Evolutionary conservation across 2,113 vertebrate species (phyloP).

Genomic region (Mormoops blainvillei): DNA sequence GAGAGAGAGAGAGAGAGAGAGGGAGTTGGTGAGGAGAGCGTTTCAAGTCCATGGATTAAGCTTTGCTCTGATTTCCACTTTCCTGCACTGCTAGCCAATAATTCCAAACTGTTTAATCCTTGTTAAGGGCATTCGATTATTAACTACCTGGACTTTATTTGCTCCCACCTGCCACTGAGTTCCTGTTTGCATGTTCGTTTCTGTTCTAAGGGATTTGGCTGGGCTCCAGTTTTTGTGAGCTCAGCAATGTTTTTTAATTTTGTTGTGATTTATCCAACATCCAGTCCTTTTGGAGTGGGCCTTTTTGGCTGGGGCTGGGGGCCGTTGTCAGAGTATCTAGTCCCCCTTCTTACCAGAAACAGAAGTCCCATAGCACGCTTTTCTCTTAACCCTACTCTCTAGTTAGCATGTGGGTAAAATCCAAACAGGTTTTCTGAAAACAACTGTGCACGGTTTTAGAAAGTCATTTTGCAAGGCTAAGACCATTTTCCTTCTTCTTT

Average conservation of each 20-base stretch:
- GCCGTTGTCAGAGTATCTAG: background rate
- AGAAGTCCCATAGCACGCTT: background rate
- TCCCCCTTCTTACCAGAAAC: background rate
- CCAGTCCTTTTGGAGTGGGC: background rate
- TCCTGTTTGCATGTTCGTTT: background rate
- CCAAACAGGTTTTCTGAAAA: background rate
- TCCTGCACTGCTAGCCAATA: background rate
- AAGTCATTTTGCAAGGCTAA: conserved; percentile 8
- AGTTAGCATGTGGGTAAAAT: background rate
- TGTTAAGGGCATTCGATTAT: background rate
- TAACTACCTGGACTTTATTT: background rate
- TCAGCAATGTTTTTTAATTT: background rate
- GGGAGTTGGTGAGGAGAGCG: background rate
- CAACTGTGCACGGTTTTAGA: background rate
- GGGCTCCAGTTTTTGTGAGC: background rate
- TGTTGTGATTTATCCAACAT: background rate
- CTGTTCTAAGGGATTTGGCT: background rate
- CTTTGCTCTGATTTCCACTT: background rate
- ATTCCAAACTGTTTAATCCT: background rate
- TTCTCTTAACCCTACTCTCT: background rate
- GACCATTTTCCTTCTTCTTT: background rate
- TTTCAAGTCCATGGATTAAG: background rate
- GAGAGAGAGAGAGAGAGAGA: too few relatives aligned
- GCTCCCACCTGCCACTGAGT: background rate
- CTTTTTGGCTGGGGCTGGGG: background rate